Conservation (phyloP, 2,888 invertebrate genomes). For the Drosophila formosana region DNA sequence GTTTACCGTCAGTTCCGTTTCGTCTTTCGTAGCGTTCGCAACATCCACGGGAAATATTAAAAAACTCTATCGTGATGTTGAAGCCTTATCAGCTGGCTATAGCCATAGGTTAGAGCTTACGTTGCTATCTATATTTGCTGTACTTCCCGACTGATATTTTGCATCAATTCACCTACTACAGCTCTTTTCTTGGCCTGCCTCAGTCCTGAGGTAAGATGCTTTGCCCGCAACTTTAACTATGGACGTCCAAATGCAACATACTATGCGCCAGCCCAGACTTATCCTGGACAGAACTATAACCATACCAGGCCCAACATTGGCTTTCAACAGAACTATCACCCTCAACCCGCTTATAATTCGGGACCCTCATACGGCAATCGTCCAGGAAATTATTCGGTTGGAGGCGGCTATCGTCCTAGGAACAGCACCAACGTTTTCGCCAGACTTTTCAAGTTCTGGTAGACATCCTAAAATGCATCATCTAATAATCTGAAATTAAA, state of each 20-base stretch:
- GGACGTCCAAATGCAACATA: conserved; percentile 45
- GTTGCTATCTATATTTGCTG: conserved; percentile 9
- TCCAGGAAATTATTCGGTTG: conserved; percentile 18
- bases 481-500: conserved; percentile 24
- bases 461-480: background rate
- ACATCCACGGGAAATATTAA: background rate
- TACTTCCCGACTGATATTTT: conserved; percentile 17
- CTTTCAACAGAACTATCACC: background rate
- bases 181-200: conserved; percentile 46
- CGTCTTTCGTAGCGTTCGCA: conserved; percentile 26
- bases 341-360: background rate
- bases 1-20: conserved; percentile 46
- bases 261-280: conserved; percentile 34
- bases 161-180: conserved; percentile 10
- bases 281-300: conserved; percentile 8
- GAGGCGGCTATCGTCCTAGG: conserved; percentile 15
- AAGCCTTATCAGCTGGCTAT: conserved; percentile 54
- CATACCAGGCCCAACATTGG: conserved; percentile 20
- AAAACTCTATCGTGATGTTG: conserved; percentile 38
- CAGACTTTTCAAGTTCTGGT: conserved; percentile 48
- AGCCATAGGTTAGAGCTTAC: conserved; percentile 48
- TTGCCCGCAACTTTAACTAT: conserved; percentile 14
- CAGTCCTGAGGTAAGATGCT: conserved; percentile 25
- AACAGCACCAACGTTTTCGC: conserved; percentile 18
- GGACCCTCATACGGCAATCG: conserved; percentile 5